Percentiles rank a stretch among this genome's conserved stretches.
These are phyloP conservation scores for Pasiphila rectangulata DNA, from an alignment of 2,888 invertebrate species.

Conservation along the genomic window DNA sequence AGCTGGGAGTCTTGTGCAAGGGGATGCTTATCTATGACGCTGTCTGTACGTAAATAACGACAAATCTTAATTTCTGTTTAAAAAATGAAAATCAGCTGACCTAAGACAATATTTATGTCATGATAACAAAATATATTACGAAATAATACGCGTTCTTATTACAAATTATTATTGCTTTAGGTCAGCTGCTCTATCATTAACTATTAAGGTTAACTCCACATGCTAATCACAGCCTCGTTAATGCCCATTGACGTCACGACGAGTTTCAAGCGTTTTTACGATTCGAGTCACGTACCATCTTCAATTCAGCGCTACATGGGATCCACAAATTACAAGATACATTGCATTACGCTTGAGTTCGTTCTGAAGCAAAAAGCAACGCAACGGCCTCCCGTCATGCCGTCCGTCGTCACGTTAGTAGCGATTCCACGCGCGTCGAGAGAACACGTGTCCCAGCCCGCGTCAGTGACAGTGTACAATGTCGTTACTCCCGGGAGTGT, in stretches of 20 bases:
- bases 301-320: conserved; percentile 16
- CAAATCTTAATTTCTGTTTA: too few relatives aligned
- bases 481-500: conserved; percentile 26
- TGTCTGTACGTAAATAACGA: too few relatives aligned
- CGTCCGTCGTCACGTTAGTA: conserved; percentile 6
- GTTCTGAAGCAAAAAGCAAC: conserved; percentile 9
- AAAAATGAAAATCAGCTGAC: too few relatives aligned
- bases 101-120: too few relatives aligned
- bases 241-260: conserved; percentile 36
- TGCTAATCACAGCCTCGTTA: neutral
- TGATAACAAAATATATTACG: too few relatives aligned
- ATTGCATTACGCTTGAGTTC: conserved; percentile 10
- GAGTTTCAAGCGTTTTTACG: conserved; percentile 25
- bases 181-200: neutral
- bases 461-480: conserved; percentile 26
- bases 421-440: conserved; percentile 22
- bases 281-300: conserved; percentile 41
- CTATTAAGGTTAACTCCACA: conserved; percentile 6
- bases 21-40: too few relatives aligned
- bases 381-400: neutral
- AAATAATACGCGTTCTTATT: too few relatives aligned
- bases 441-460: conserved; percentile 20
- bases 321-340: conserved; percentile 9
- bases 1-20: too few relatives aligned
- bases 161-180: too few relatives aligned